These are phyloP conservation scores for Tortricodes alternella DNA, from an alignment of 2,888 invertebrate species.

Conservation along the genomic window DNA sequence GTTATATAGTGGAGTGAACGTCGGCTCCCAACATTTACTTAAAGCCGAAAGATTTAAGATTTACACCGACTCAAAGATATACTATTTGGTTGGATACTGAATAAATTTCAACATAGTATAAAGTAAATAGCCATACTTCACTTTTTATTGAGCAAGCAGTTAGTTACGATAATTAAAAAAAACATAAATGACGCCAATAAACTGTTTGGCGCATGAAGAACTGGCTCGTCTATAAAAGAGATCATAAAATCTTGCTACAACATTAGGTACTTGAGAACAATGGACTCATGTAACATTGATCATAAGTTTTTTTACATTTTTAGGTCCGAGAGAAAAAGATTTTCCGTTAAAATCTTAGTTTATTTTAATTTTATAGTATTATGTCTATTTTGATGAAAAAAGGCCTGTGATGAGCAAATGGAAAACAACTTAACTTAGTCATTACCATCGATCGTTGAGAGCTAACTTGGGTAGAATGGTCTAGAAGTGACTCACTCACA, in stretches of 20 bases:
- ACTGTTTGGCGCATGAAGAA: constrained; percentile 14
- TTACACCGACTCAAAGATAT: no score
- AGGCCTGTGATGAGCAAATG: neutral
- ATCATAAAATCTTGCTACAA: constrained; percentile 22
- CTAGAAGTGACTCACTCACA: no score
- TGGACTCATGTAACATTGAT: neutral
- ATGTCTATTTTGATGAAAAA: neutral
- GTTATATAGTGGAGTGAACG: no score
- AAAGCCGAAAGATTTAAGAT: no score
- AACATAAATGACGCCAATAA: constrained; percentile 20
- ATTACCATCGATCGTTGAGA: neutral
- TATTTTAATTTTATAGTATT: neutral
- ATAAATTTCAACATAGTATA: no score
- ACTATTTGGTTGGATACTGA: no score
- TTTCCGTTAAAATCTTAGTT: neutral
- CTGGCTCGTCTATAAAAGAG: constrained; percentile 16
- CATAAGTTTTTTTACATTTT: no score
- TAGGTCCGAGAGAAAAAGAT: neutral
- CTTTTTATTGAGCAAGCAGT: constrained; percentile 3
- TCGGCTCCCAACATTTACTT: no score
- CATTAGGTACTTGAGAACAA: constrained; percentile 16
- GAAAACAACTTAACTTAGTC: neutral
- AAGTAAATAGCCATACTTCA: constrained; percentile 3
- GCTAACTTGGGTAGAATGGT: neutral
- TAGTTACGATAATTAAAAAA: constrained; percentile 27